These are phyloP conservation scores for Cryptotis parvus DNA, from an alignment of 2,113 vertebrate species.

Conservation along the genomic window DNA sequence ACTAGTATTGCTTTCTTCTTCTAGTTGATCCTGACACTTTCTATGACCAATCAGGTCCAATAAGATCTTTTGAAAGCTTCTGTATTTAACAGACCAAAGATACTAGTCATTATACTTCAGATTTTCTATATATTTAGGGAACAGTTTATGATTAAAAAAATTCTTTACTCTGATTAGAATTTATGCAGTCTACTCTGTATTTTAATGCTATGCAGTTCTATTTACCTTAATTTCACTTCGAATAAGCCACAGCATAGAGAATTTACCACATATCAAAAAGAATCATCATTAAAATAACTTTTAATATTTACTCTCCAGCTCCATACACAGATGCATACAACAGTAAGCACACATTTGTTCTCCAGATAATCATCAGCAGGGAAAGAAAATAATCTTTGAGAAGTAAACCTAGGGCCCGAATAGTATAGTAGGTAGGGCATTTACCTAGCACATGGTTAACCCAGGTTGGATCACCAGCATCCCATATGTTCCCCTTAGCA, in stretches of 20 bases:
- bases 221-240: not conserved
- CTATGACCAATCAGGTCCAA: not conserved
- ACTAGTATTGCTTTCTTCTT: not conserved
- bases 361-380: not conserved
- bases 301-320: not conserved
- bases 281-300: not conserved
- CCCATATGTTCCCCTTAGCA: too few species aligned
- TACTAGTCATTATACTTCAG: not conserved
- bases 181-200: conserved; percentile 8
- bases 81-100: not conserved
- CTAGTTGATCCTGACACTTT: not conserved
- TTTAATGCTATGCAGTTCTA: not conserved
- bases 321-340: not conserved
- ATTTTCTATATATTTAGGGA: not conserved
- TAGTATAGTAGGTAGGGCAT: too few species aligned
- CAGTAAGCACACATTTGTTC: not conserved
- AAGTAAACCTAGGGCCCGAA: not conserved
- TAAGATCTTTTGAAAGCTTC: not conserved
- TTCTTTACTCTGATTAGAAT: not conserved
- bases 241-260: not conserved
- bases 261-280: not conserved
- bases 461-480: too few species aligned
- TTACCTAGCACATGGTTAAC: too few species aligned
- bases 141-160: not conserved
- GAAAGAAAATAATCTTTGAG: not conserved